Percentiles rank a stretch among this genome's conserved stretches.
Conservation (phyloP, 2,888 invertebrate genomes). For the Ophioninae sp. region DNA sequence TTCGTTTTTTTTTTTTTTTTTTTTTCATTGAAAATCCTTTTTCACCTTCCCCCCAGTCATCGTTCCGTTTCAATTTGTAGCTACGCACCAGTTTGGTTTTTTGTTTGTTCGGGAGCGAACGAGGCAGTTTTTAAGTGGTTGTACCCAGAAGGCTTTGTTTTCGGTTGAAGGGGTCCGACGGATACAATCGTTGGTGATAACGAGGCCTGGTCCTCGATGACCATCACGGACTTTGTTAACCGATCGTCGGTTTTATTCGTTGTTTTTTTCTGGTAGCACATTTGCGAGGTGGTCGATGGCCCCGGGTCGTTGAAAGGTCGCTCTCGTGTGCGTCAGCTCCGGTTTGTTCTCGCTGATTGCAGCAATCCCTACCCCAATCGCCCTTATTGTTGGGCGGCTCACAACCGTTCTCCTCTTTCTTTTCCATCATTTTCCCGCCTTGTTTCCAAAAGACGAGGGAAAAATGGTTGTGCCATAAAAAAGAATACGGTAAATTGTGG, state of each 20-base stretch:
- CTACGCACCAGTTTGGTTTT: background rate
- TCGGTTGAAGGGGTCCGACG: background rate
- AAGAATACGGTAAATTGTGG: background rate
- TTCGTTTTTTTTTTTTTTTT: background rate
- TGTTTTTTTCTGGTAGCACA: background rate
- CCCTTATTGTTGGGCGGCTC: background rate
- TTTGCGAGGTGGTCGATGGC: background rate
- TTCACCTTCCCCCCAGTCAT: background rate
- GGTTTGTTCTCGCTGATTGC: constrained; percentile 47
- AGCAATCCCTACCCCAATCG: background rate
- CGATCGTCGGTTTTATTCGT: background rate
- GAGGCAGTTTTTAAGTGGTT: background rate
- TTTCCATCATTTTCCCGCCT: background rate
- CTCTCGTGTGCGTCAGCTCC: background rate
- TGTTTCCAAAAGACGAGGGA: background rate
- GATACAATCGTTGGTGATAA: background rate
- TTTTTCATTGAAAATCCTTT: background rate
- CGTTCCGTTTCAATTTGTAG: background rate
- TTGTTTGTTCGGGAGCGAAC: background rate
- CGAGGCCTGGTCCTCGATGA: background rate
- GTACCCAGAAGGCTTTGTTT: background rate
- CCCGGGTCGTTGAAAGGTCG: background rate
- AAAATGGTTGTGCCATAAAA: background rate
- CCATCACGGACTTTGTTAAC: background rate
- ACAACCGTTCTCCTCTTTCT: background rate